These are phyloP conservation scores for Nesidiocoris tenuis DNA, from an alignment of 2,888 invertebrate genomes.

Conservation along the genomic window DNA sequence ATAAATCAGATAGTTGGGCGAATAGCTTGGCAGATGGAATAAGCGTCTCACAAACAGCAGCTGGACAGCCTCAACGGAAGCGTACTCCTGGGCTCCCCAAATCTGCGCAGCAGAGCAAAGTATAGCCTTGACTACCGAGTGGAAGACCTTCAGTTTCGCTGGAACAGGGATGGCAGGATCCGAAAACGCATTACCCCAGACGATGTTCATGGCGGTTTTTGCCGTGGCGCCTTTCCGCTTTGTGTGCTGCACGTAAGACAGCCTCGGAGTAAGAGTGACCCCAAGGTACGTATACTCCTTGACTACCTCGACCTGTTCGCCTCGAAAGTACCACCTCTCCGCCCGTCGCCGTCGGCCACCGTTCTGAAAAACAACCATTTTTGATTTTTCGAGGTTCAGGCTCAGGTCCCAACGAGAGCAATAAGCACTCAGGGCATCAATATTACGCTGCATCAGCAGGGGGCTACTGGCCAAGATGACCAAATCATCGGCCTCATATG, in stretches of 20 bases:
- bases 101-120: conserved; percentile 12
- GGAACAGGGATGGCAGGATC: neutral
- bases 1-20: no score
- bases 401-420: neutral
- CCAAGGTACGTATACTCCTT: no score
- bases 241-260: neutral
- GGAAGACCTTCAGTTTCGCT: no score
- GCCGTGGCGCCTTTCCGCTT: neutral
- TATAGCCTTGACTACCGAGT: no score
- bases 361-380: no score
- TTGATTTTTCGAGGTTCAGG: neutral
- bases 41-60: neutral
- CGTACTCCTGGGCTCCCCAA: neutral
- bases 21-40: neutral
- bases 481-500: conserved; percentile 1
- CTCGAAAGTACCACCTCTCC: conserved; percentile 1
- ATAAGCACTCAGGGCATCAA: neutral
- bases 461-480: no score
- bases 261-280: no score
- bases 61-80: neutral
- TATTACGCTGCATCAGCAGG: no score
- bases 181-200: no score
- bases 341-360: neutral
- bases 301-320: no score
- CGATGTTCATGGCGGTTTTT: no score